Conservation (phyloP, 2,888 invertebrate genomes). For the Athalia circularis region DNA sequence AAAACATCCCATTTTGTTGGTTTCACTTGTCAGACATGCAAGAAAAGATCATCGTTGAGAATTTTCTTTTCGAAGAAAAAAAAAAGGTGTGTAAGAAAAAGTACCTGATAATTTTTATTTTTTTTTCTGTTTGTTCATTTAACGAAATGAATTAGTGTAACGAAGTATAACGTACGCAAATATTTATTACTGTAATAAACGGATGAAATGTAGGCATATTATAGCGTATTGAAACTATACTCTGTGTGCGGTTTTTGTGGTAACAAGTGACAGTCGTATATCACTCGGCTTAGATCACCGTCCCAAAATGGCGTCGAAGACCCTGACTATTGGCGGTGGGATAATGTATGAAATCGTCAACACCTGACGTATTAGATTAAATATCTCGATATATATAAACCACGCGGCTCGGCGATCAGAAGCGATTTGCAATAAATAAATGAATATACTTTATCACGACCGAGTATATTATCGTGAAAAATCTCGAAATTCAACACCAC, state of each 20-base stretch:
- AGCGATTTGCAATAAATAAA: not conserved
- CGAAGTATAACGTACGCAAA: not conserved
- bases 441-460: too few relatives aligned
- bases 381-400: conserved; percentile 22
- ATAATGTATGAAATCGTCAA: conserved; percentile 19
- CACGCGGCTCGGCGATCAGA: not conserved
- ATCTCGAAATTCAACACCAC: too few relatives aligned
- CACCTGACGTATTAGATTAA: conserved; percentile 35
- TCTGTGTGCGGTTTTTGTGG: not conserved
- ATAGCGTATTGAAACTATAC: conserved; percentile 26
- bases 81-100: too few relatives aligned
- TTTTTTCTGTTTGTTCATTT: not conserved
- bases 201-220: too few relatives aligned
- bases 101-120: too few relatives aligned
- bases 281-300: conserved; percentile 38
- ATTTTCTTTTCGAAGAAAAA: not conserved
- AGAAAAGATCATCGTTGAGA: not conserved
- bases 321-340: conserved; percentile 6
- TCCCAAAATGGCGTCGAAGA: conserved; percentile 32
- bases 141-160: too few relatives aligned
- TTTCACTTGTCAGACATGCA: too few relatives aligned
- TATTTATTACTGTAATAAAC: not conserved
- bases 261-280: conserved; percentile 38
- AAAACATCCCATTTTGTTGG: too few relatives aligned
- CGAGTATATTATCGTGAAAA: too few relatives aligned